Evolutionary conservation across 1,140 invertebrate genomes (phyloP).

Genomic region (Calliopsis andreniformis): DNA sequence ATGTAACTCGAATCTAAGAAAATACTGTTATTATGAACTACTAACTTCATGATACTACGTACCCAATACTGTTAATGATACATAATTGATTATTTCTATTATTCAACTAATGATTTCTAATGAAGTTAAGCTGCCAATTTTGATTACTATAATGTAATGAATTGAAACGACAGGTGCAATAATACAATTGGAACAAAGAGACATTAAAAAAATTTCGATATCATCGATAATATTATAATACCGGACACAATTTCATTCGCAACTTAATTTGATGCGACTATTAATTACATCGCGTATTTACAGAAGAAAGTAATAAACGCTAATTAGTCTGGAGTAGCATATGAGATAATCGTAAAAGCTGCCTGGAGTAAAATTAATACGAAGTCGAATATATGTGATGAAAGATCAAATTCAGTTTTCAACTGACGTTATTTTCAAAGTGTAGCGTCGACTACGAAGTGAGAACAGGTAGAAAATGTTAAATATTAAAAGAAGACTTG

Average conservation of each 20-base stretch:
- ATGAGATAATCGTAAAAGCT: slow-evolving; percentile 49
- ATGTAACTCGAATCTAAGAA: slow-evolving; percentile 35
- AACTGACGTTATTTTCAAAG: not conserved
- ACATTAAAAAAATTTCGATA: slow-evolving; percentile 21
- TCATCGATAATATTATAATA: slow-evolving; percentile 4
- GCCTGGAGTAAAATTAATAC: slow-evolving; percentile 28
- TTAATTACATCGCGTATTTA: slow-evolving; percentile 41
- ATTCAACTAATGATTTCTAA: slow-evolving; percentile 9
- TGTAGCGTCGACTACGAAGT: slow-evolving; percentile 15
- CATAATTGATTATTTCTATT: slow-evolving; percentile 39
- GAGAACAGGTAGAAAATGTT: not conserved
- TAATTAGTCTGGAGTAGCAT: slow-evolving; percentile 40
- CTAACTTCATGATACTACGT: slow-evolving; percentile 24
- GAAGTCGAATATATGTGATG: slow-evolving; percentile 20
- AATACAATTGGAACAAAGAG: too few relatives aligned
- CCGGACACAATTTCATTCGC: slow-evolving; percentile 37
- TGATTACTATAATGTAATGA: not conserved
- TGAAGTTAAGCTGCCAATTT: not conserved
- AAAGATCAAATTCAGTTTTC: slow-evolving; percentile 28
- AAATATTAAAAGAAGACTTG: not conserved
- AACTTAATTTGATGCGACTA: slow-evolving; percentile 30
- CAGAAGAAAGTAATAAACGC: slow-evolving; percentile 30
- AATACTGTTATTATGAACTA: slow-evolving; percentile 45
- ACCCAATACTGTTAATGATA: slow-evolving; percentile 57
- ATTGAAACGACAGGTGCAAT: not conserved